A percentile compares a stretch with the other conserved stretches of the same genome.
Evolutionary conservation across 2,113 vertebrate species (phyloP).

Genomic region (Otus sunia): DNA sequence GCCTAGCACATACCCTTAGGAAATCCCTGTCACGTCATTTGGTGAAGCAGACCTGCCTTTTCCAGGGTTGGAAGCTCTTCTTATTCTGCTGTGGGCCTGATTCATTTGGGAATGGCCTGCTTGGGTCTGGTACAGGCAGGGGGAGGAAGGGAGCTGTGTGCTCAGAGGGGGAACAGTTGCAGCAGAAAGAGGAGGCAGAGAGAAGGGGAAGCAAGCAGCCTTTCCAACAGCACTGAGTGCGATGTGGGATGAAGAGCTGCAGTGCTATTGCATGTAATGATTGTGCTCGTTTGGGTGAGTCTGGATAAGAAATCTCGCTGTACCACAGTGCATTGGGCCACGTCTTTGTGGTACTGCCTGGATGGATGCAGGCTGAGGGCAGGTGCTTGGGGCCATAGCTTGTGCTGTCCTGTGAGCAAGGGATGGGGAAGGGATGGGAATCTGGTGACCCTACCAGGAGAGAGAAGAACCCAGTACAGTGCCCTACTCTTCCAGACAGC

Average conservation of each 20-base stretch:
- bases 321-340: too few species aligned
- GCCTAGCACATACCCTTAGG: too few species aligned
- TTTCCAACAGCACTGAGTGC: neutral
- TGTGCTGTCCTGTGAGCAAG: neutral
- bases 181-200: neutral
- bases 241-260: neutral
- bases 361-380: neutral
- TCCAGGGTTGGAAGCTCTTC: neutral
- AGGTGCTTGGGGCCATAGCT: neutral
- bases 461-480: neutral
- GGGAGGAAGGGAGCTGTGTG: neutral
- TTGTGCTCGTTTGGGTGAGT: neutral
- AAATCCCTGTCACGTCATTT: neutral
- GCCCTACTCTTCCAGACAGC: neutral
- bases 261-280: neutral
- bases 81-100: neutral
- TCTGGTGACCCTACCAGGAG: neutral
- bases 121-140: neutral
- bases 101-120: neutral
- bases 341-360: neutral
- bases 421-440: neutral
- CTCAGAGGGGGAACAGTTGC: neutral
- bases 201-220: neutral
- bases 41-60: neutral
- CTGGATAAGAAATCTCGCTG: neutral